A percentile compares a stretch with the other conserved stretches of the same genome.
Evolutionary conservation across 1,140 invertebrate genomes (phyloP).

Genomic region (Telenomus remus): DNA sequence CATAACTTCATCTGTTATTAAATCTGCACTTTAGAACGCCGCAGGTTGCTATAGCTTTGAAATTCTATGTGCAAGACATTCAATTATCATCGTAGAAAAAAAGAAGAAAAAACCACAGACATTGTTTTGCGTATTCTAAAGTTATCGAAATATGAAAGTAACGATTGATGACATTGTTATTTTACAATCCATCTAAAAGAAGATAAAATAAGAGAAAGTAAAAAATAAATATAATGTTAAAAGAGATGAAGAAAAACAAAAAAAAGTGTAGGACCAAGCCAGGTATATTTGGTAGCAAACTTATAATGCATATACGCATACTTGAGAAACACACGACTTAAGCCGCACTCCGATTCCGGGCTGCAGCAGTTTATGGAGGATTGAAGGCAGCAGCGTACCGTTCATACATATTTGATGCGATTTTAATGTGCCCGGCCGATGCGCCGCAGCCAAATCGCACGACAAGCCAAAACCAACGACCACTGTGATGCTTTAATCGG

Average conservation of each 20-base stretch:
- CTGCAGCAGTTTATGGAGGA: slow-evolving; percentile 54
- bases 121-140: too few species aligned
- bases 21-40: too few species aligned
- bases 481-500: slow-evolving; percentile 72
- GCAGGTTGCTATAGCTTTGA: too few species aligned
- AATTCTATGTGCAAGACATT: too few species aligned
- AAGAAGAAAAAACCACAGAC: not conserved
- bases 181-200: not conserved
- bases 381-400: slow-evolving; percentile 51
- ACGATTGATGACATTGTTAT: not conserved
- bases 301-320: slow-evolving; percentile 53
- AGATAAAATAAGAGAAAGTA: slow-evolving; percentile 1
- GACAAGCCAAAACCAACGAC: slow-evolving; percentile 57
- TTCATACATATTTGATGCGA: slow-evolving; percentile 73
- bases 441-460: slow-evolving; percentile 57
- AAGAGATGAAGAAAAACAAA: slow-evolving; percentile 2
- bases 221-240: too few species aligned
- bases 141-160: not conserved
- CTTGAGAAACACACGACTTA: slow-evolving; percentile 49
- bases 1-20: too few species aligned
- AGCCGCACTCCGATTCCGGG: slow-evolving; percentile 56
- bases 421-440: slow-evolving; percentile 74
- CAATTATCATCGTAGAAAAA: not conserved
- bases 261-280: slow-evolving; percentile 9
- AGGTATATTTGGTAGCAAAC: slow-evolving; percentile 27